Evolutionary conservation across 2,797 vertebrate species (phyloP), one percentile per base, ranked within the genome.

Genomic region (Siniperca undulata): DNA sequence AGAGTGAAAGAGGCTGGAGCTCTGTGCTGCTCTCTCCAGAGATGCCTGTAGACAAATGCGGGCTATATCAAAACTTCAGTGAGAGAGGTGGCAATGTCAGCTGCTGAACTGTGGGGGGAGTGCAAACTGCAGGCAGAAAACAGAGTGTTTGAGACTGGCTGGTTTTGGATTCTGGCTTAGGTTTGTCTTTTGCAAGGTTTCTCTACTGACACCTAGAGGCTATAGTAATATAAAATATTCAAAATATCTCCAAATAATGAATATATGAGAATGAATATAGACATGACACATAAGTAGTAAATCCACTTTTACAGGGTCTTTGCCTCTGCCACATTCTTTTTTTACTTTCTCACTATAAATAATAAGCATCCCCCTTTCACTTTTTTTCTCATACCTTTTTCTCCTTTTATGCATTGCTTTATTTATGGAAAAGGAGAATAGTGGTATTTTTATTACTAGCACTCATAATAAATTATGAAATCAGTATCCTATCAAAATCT

Each of bases 201-300:
- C 89, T 92, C 86, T 93, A 89, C 91, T 94, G 92, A 94, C 94
- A 93, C 86, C 93, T 90, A 90, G 89, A 86, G 91, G 93, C 87
- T 80, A 44, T 34, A 65, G 20, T 64, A 42, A 65, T 67, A 59
- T 80, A 59, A 89, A 85, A 84, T 82, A 90, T 88, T 83, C 24
- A 88, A 61, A 70, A 70, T 52, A 36, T 70, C 70, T 52, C 42
- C 40, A 80, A 80, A 72, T 84, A 80, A 85, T 91, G 69, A 75
- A 30, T 30, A 30, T 30, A 30, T 30, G 65, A 75, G 70, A 75
- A 69, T 71, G 55, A 68, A 70, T 70, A 17, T 59, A 68, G 76
- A 85, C 69, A 53, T 77, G 27, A 30, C 64, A 78, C 69, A 82
- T 86, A 70, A 80, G 74, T 89, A 78, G 77, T 81, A 79, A 84